These are phyloP conservation scores for Listronotus bonariensis DNA, from an alignment of 1,140 invertebrate species.

Conservation along the genomic window DNA sequence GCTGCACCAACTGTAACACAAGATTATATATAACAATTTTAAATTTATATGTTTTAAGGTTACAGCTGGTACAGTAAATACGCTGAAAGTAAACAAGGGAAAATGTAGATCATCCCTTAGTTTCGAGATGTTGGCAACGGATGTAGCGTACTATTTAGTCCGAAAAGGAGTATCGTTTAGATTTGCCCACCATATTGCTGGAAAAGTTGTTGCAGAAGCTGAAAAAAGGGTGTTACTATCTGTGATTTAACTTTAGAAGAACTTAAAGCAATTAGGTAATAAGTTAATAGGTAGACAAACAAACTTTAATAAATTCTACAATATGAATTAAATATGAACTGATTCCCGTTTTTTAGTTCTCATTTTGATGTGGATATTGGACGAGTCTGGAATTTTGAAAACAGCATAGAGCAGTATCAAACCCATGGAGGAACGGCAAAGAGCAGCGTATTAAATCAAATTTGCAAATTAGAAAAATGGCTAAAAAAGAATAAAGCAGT, in stretches of 20 bases:
- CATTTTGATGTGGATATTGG: conserved; percentile 59
- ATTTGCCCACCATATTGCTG: conserved; percentile 73
- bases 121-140: conserved; percentile 79
- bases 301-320: too few species aligned
- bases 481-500: conserved; percentile 8
- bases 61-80: conserved; percentile 63
- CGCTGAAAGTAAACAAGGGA: conserved; percentile 63
- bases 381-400: conserved; percentile 62
- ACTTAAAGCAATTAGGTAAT: conserved; percentile 60
- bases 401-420: conserved; percentile 64
- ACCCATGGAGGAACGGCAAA: conserved; percentile 60
- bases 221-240: conserved; percentile 58
- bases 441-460: conserved; percentile 49
- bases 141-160: conserved; percentile 81
- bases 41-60: conserved; percentile 62
- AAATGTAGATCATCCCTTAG: conserved; percentile 65
- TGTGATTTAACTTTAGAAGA: conserved; percentile 61
- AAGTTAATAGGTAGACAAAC: too few species aligned
- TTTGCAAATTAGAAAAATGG: conserved; percentile 41
- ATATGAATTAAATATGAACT: too few species aligned
- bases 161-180: conserved; percentile 78
- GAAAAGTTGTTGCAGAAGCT: conserved; percentile 66
- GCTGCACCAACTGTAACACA: too few species aligned
- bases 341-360: conserved; percentile 41
- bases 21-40: too few species aligned